phyloP scores from a whole-genome alignment of 2,797 vertebrate genomes.

The Darevskia mixta region DNA sequence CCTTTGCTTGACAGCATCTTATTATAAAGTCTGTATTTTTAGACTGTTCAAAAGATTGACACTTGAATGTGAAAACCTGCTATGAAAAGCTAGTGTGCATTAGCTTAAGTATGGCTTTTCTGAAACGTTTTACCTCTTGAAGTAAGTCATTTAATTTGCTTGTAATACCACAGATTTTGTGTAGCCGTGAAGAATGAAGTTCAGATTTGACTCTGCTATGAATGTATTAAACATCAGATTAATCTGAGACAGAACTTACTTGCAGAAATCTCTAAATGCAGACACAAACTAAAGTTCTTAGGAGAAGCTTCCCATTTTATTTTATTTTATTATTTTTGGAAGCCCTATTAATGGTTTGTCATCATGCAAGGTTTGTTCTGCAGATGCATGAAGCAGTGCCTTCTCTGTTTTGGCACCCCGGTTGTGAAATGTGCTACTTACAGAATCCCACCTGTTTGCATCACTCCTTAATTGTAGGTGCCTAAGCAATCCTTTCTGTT shows the following conservation, averaged over 20 bases:
- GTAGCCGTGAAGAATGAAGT: slow-evolving; percentile 15
- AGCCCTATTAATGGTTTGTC: neutral
- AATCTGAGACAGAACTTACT: neutral
- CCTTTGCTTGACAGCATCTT: slow-evolving; percentile 54
- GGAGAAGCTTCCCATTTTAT: neutral
- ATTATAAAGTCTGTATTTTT: slow-evolving; percentile 61
- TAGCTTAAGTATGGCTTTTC: slow-evolving; percentile 21
- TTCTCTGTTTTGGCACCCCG: neutral
- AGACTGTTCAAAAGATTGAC: slow-evolving; percentile 30
- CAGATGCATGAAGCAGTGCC: neutral
- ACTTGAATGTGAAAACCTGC: slow-evolving; percentile 26
- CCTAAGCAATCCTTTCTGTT: neutral
- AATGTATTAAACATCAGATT: slow-evolving; percentile 15
- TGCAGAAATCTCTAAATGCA: neutral
- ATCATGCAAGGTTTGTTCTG: neutral
- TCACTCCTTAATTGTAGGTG: neutral
- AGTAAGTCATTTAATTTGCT: slow-evolving; percentile 49
- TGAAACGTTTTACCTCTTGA: slow-evolving; percentile 45
- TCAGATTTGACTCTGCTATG: slow-evolving; percentile 27
- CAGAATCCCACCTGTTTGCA: neutral
- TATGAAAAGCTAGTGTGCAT: slow-evolving; percentile 25
- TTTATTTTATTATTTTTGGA: neutral
- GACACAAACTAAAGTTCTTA: neutral
- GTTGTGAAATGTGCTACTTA: neutral
- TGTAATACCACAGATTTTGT: slow-evolving; percentile 29